These are phyloP conservation scores for Epinephelus awoara DNA, from an alignment of 2,797 vertebrate genomes.

Conservation along the genomic window DNA sequence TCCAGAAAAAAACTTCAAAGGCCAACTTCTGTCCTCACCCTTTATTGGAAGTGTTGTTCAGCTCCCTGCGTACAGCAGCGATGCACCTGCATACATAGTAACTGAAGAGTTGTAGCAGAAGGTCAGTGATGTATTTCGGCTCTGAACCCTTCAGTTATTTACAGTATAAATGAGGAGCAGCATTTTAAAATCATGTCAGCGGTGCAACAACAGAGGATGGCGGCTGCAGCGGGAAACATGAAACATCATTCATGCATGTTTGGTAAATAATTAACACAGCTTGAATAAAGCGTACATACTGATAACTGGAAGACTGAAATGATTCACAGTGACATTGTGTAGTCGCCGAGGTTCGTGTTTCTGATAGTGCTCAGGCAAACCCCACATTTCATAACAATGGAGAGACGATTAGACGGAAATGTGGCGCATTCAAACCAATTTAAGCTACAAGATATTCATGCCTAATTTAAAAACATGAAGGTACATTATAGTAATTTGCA, in stretches of 20 bases:
- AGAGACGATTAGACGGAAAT: neutral
- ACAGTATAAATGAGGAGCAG: conserved; percentile 4
- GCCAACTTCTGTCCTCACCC: neutral
- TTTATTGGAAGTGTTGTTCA: neutral
- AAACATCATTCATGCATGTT: conserved; percentile 17
- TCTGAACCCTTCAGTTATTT: neutral
- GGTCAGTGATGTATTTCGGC: conserved; percentile 4
- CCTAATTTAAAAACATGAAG: conserved; percentile 29
- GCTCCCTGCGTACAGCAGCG: neutral
- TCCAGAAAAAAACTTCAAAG: too few relatives aligned
- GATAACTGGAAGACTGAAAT: neutral
- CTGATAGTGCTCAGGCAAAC: neutral
- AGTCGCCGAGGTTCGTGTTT: neutral
- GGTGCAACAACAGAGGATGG: conserved; percentile 1
- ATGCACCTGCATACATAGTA: neutral
- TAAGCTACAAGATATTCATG: neutral
- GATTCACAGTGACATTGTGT: neutral
- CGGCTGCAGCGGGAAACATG: neutral
- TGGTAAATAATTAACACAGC: neutral
- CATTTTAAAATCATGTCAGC: neutral
- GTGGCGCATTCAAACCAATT: conserved; percentile 6
- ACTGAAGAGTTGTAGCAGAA: neutral
- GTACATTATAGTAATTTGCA: conserved; percentile 35
- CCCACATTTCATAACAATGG: neutral
- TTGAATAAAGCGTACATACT: neutral